A percentile compares a stretch with the other conserved stretches of the same genome.
Conservation (phyloP, 2,113 vertebrate species). For the Mesoclemmys tuberculata region DNA sequence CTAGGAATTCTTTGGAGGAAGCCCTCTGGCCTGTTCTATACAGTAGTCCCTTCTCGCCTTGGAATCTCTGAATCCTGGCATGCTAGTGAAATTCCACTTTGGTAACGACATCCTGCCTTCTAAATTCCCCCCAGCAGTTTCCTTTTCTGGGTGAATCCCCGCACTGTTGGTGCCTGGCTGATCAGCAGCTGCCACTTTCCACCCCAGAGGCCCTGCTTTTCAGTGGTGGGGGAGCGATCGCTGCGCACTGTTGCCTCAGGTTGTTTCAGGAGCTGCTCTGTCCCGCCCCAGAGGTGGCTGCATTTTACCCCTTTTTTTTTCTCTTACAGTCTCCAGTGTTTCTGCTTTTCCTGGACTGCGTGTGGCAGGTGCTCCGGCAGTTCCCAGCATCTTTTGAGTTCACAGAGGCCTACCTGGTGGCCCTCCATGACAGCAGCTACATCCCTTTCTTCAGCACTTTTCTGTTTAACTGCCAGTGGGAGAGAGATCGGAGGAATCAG, state of each 20-base stretch:
- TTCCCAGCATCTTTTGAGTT: conserved; percentile 89
- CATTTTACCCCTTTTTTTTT: background rate
- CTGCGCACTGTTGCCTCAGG: background rate
- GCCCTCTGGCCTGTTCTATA: too few species aligned
- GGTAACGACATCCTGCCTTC: too few species aligned
- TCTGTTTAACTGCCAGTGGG: conserved; percentile 90
- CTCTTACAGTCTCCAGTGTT: conserved; percentile 88
- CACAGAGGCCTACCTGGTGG: conserved; percentile 89
- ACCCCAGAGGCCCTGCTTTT: background rate
- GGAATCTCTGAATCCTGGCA: too few species aligned
- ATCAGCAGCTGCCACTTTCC: background rate
- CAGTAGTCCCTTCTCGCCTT: too few species aligned
- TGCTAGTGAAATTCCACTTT: too few species aligned
- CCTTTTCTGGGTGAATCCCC: background rate
- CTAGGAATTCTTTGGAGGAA: too few species aligned
- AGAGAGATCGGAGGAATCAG: conserved; percentile 80
- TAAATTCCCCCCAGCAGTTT: background rate
- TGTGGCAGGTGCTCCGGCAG: conserved; percentile 92
- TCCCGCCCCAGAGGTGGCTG: background rate
- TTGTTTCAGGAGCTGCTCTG: background rate
- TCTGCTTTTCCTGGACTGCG: conserved; percentile 93
- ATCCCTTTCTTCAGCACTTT: conserved; percentile 90
- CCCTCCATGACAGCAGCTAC: conserved; percentile 89
- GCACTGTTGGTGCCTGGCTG: too few species aligned
- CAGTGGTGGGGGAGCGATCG: background rate